Evolutionary conservation across 2,113 vertebrate species (phyloP).

Genomic region (Anseranas semipalmata): DNA sequence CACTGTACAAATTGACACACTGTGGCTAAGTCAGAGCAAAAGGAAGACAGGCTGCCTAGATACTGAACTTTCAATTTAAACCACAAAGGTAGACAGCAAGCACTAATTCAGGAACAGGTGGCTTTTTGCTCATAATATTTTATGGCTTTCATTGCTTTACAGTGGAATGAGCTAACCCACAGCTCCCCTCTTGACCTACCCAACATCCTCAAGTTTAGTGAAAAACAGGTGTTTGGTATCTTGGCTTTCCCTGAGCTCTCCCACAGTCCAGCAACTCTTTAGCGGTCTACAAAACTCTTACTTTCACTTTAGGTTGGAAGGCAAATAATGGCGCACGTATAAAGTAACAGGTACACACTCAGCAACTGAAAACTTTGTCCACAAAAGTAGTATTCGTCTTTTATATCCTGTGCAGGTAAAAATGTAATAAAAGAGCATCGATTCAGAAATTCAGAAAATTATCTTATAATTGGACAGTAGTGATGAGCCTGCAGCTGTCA

Average conservation of each 20-base stretch:
- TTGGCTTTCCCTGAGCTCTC: conserved; percentile 5
- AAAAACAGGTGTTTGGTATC: conserved; percentile 67
- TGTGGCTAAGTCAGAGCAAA: neutral
- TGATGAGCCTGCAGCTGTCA: neutral
- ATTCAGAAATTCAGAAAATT: neutral
- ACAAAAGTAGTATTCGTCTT: neutral
- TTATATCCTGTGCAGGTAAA: neutral
- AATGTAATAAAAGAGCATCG: neutral
- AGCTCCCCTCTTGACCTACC: conserved; percentile 62
- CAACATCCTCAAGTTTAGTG: conserved; percentile 66
- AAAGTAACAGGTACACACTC: neutral
- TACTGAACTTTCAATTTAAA: conserved; percentile 33
- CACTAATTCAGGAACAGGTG: conserved; percentile 68
- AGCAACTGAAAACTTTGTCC: neutral
- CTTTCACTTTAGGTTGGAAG: neutral
- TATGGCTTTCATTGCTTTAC: conserved; percentile 69
- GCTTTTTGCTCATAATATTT: conserved; percentile 73
- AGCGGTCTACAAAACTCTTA: neutral
- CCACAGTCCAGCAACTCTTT: neutral
- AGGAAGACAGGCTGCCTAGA: conserved; percentile 27
- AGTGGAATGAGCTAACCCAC: conserved; percentile 68
- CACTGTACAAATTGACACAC: neutral
- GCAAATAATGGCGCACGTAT: neutral
- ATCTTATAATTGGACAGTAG: neutral
- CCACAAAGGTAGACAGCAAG: conserved; percentile 47